A percentile compares a stretch with the other conserved stretches of the same genome.
Conservation (phyloP, 2,888 invertebrate species). For the Dorcus parallelipipedus region DNA sequence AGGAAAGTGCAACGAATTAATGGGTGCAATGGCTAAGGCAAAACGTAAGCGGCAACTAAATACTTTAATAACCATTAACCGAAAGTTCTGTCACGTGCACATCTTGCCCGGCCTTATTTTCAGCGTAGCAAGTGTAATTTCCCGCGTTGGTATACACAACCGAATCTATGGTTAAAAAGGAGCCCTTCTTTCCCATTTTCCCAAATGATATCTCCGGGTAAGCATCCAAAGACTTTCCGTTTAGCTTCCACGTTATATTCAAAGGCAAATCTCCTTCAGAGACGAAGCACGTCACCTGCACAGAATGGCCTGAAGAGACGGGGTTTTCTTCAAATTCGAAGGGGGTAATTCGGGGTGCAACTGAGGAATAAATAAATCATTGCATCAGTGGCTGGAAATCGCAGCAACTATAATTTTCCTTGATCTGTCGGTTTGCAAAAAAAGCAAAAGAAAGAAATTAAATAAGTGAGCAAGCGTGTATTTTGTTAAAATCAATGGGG, state of each 20-base stretch:
- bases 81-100: conserved; percentile 66
- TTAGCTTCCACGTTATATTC: conserved; percentile 68
- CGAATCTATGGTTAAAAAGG: conserved; percentile 57
- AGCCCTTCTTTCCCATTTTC: conserved; percentile 61
- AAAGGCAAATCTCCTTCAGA: conserved; percentile 71
- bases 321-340: conserved; percentile 66
- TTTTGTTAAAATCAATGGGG: not conserved
- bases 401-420: not conserved
- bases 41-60: conserved; percentile 32
- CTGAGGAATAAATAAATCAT: conserved; percentile 34
- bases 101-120: conserved; percentile 64
- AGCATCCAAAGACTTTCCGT: conserved; percentile 58
- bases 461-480: not conserved
- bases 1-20: not conserved
- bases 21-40: not conserved
- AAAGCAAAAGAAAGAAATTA: conserved; percentile 2
- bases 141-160: conserved; percentile 69
- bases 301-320: conserved; percentile 56
- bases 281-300: conserved; percentile 62
- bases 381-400: not conserved
- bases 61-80: conserved; percentile 60
- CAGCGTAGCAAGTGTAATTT: conserved; percentile 66
- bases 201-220: conserved; percentile 54
- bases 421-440: conserved; percentile 1
- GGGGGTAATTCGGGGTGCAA: conserved; percentile 60